phyloP scores from a whole-genome alignment of 35 echinoderm and acorn worm genomes.

The Antedon bifida region DNA sequence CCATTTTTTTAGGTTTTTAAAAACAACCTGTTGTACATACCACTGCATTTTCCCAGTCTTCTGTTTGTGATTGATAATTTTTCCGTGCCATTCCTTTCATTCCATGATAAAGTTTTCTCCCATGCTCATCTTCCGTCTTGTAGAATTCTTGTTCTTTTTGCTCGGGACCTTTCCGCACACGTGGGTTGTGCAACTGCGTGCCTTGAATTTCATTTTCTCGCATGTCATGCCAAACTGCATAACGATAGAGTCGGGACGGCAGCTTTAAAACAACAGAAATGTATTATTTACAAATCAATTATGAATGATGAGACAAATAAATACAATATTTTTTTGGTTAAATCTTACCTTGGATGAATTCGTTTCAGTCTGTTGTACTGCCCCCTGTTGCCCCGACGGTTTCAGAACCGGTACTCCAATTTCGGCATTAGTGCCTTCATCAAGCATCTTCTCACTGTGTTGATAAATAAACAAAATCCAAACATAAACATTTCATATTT shows the following conservation, averaged over 20 bases:
- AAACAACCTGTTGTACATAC: no score
- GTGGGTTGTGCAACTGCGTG: conserved; percentile 37
- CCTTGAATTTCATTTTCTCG: conserved; percentile 58
- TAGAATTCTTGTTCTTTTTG: conserved; percentile 70
- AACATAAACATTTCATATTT: no score
- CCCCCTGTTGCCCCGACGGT: not conserved
- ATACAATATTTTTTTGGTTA: no score
- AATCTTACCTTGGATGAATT: not conserved
- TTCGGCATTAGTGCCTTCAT: not conserved
- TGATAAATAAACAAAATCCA: no score
- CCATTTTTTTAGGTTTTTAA: no score
- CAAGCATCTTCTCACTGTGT: not conserved
- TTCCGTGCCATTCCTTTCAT: conserved; percentile 38
- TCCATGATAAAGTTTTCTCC: conserved; percentile 45
- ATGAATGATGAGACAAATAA: no score
- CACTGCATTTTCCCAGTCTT: conserved; percentile 63
- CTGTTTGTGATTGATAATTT: conserved; percentile 30
- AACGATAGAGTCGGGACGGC: conserved; percentile 44
- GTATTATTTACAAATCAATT: not conserved
- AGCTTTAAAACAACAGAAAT: conserved; percentile 18
- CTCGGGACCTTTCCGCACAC: conserved; percentile 53
- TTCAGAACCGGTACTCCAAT: not conserved
- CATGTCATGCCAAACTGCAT: conserved; percentile 72
- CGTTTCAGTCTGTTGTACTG: not conserved
- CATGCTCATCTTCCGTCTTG: conserved; percentile 62